A percentile compares a stretch with the other conserved stretches of the same genome.
Evolutionary conservation across 1,140 invertebrate genomes (phyloP).

Genomic region (Halotydeus destructor): DNA sequence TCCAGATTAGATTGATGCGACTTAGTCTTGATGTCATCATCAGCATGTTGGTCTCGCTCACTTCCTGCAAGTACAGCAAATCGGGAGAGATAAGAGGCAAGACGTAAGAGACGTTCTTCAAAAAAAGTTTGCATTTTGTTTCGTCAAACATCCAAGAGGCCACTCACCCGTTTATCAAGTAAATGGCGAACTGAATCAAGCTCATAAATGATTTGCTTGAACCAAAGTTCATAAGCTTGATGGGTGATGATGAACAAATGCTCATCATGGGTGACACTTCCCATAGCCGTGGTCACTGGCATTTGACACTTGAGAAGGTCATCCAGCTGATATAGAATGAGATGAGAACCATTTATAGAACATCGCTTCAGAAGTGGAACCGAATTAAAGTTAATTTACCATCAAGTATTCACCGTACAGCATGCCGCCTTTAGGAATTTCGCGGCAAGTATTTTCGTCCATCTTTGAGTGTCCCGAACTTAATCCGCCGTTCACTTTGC

Average conservation of each 20-base stretch:
- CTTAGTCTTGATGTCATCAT: conserved; percentile 78
- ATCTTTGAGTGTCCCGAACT: too few species aligned
- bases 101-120: not conserved
- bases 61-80: conserved; percentile 24
- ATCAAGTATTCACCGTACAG: conserved; percentile 66
- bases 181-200: conserved; percentile 70
- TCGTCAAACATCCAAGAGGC: not conserved
- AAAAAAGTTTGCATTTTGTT: not conserved
- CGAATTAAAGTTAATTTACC: conserved; percentile 11
- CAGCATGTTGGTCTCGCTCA: conserved; percentile 78
- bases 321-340: conserved; percentile 38
- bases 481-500: too few species aligned
- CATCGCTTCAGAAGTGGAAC: not conserved
- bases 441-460: conserved; percentile 3
- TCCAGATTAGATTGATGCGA: conserved; percentile 76
- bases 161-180: conserved; percentile 41
- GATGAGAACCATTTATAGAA: conserved; percentile 2
- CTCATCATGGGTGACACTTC: conserved; percentile 68
- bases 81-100: conserved; percentile 11
- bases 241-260: conserved; percentile 93
- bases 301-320: conserved; percentile 65
- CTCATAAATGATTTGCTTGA: conserved; percentile 96
- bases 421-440: conserved; percentile 31
- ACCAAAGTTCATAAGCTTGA: conserved; percentile 98
- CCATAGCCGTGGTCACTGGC: conserved; percentile 47